Base-by-base conservation (phyloP, 2,797 vertebrate genomes). In the Lepilemur ruficaudatus region DNA sequence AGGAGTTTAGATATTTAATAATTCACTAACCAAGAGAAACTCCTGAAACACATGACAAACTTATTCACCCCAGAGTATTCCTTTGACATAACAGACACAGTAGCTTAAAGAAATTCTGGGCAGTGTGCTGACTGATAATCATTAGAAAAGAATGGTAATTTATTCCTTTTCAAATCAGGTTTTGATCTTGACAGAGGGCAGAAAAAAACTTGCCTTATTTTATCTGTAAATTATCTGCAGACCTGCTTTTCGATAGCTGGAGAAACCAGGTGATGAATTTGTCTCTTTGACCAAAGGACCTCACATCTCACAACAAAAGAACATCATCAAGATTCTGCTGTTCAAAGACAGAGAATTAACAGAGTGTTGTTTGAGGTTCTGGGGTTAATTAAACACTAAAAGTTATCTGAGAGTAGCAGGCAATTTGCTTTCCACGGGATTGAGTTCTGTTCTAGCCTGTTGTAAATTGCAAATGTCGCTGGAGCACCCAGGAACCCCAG, bases 371-470 rank as follows among this genome's bases (percentile, higher is more conserved):
- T 87, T 95, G 93, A 92, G 89, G 63, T 94, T 63, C 73, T 14
- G 67, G 46, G 90, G 96, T 91, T 97, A 93, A 96, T 95, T 97
- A 95, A 96, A 96, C 52, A 80, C 87, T 55, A 65, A 82, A 72
- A 91, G 63, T 85, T 94, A 86, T 81, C 93, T 80, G 84, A 25
- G 14, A 88, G 41, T 13, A 75, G 30, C 79, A 82, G 75, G 59
- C 23, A 12, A 89, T 95, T 94, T 82, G 70, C 95, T 91, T 92
- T 83, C 67, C 25, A 25, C 1, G 67, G 59, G 12, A 38, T 76
- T 88, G 65, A 85, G 63, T 63, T 95, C 72, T 89, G 4, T 43
- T 92, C 38, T 61, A 72, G 55, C 43, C 23, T 72, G 15, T 15
- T 48, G 32, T 55, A 78, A 93, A 85, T 85, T 78, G 84, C 25